These are phyloP conservation scores for Ormyrus rosae DNA, from an alignment of 2,888 invertebrate species.

Conservation along the genomic window DNA sequence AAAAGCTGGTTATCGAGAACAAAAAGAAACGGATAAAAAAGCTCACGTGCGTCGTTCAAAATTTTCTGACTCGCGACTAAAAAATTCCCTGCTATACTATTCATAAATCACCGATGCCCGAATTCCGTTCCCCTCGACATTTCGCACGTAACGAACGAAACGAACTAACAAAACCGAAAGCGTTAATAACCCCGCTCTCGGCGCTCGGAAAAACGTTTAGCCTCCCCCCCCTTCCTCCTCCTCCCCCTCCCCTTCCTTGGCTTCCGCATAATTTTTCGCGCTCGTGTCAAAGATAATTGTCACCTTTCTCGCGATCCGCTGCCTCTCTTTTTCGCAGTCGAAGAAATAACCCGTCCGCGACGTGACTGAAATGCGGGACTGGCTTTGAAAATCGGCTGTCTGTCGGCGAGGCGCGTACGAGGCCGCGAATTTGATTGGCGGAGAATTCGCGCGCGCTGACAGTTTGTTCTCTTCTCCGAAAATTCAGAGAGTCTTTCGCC, in stretches of 20 bases:
- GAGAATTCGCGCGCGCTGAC: conserved; percentile 37
- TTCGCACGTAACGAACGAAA: not conserved
- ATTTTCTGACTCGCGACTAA: too few species aligned
- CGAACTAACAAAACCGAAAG: not conserved
- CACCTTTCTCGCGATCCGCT: conserved; percentile 31
- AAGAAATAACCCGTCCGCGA: conserved; percentile 45
- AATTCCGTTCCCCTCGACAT: not conserved
- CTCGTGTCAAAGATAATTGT: conserved; percentile 53
- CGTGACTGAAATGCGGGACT: conserved; percentile 53
- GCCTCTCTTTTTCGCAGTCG: not conserved
- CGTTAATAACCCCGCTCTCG: not conserved
- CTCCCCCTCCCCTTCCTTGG: too few species aligned
- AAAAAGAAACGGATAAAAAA: too few species aligned
- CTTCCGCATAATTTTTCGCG: not conserved
- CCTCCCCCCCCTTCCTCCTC: too few species aligned
- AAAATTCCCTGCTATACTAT: too few species aligned
- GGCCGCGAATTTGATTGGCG: conserved; percentile 45
- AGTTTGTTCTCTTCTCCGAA: conserved; percentile 37
- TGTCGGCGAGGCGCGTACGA: conserved; percentile 31
- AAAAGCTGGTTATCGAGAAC: too few species aligned
- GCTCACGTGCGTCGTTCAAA: too few species aligned
- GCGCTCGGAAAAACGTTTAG: not conserved
- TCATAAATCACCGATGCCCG: too few species aligned
- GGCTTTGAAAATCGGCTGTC: conserved; percentile 44
- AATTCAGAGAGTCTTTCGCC: too few species aligned